Conservation (phyloP, 2,888 invertebrate genomes). For the Morpho deidamia region DNA sequence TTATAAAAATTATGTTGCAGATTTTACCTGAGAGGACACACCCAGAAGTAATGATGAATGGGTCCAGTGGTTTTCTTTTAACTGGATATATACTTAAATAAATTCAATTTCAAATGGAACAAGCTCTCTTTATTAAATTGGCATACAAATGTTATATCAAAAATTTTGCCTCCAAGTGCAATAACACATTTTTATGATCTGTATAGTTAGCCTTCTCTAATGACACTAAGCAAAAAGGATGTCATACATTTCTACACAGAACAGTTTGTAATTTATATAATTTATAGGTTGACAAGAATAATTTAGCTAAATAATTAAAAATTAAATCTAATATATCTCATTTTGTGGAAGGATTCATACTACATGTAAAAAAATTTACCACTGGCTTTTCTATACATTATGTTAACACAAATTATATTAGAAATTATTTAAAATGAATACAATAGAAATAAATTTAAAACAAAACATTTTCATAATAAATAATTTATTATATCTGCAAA, state of each 20-base stretch:
- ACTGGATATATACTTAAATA: constrained; percentile 81
- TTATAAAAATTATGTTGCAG: constrained; percentile 38
- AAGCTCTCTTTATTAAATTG: constrained; percentile 20
- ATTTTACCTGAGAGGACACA: constrained; percentile 92
- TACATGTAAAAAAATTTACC: neutral
- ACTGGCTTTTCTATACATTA: neutral
- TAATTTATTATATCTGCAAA: constrained; percentile 28
- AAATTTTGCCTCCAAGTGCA: constrained; percentile 7
- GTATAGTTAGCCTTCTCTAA: constrained; percentile 9
- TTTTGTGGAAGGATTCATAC: neutral
- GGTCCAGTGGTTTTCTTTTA: constrained; percentile 92
- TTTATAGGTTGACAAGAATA: neutral
- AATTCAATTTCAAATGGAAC: constrained; percentile 16
- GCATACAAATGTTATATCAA: constrained; percentile 17
- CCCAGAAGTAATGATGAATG: constrained; percentile 94
- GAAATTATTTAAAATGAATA: no score
- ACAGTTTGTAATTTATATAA: constrained; percentile 4
- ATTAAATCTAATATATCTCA: neutral
- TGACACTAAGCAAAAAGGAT: constrained; percentile 1
- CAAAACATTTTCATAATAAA: constrained; percentile 23
- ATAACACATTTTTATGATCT: constrained; percentile 8
- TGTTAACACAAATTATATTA: neutral
- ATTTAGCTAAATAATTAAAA: neutral
- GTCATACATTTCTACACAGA: neutral
- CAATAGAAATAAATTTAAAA: constrained; percentile 12